Evolutionary conservation across 2,888 invertebrate species (phyloP), one percentile per base, ranked within the genome.

Genomic region (Drosophila kambysellisi): DNA sequence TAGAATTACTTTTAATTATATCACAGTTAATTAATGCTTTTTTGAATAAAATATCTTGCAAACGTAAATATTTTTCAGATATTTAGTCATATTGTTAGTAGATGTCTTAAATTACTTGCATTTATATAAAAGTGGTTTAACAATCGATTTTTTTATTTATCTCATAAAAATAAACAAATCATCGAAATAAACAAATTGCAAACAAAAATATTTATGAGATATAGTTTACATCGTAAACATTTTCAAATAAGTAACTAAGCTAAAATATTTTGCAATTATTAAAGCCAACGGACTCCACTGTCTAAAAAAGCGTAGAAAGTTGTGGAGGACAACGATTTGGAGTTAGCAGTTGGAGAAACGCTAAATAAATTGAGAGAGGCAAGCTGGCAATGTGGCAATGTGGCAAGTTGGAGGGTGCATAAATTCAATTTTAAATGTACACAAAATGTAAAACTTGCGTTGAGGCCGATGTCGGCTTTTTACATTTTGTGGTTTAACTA

Each of bases 401-500:
- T 20, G 12, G 30, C 29, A 41, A 29, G 37, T 39, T 39, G 78
- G 74, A 91, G 92, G 92, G 92, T 93, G 93, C 92, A 93, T 93
- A 93, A 93, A 93, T 93, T 92, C 89, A 92, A 92, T 92, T 92
- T 87, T 79, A 79, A 90, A 89, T 56, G 56, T 91, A 87, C 46
- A 46, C 46, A 46, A 4, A 46, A 46, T 64, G 76, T 78, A 84
- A 80, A 87, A 71, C 76, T 81, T 79, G 62, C 54, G 66, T 50
- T 29, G 51, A 43, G 41, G 33, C 62, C 60, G 53, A 50, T 37
- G 61, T 57, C 85, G 82, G 80, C 87, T 88, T 88, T 88, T 87
- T 91, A 70, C 85, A 86, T 91, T 91, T 91, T 92, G 92, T 86
- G 92, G 92, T 92, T 92, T 91, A 92, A 92, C 93, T 92, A 93